Conservation (phyloP, 2,797 vertebrate species). For the Coregonus sp. region DNA sequence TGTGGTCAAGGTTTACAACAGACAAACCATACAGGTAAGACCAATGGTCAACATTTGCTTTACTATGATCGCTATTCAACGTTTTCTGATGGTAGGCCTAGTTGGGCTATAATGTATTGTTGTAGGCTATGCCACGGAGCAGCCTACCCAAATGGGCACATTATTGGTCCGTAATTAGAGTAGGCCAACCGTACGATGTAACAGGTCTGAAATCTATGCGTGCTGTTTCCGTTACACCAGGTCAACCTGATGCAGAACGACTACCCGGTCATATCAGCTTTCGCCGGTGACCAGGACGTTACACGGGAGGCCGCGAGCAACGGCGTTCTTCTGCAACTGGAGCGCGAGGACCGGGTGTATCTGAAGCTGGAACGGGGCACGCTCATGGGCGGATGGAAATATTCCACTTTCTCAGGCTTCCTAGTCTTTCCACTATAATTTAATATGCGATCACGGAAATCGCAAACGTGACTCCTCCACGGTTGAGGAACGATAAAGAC, state of each 20-base stretch:
- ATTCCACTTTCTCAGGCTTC: constrained; percentile 99
- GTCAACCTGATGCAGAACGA: constrained; percentile 99
- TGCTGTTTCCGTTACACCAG: constrained; percentile 68
- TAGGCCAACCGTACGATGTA: not conserved
- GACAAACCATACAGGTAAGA: constrained; percentile 99
- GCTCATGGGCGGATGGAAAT: constrained; percentile 99
- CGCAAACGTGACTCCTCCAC: constrained; percentile 62
- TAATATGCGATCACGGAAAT: constrained; percentile 62
- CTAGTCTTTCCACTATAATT: constrained; percentile 98
- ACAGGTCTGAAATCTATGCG: not conserved
- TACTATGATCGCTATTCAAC: not conserved
- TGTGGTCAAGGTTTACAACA: constrained; percentile 99
- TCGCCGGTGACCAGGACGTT: constrained; percentile 98
- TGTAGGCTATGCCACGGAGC: not conserved
- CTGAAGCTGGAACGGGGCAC: constrained; percentile 98
- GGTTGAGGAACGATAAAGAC: constrained; percentile 67
- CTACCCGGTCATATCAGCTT: constrained; percentile 97
- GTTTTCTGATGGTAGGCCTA: not conserved
- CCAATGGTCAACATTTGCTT: not conserved
- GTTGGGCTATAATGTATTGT: too few relatives aligned
- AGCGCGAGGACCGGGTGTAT: constrained; percentile 95
- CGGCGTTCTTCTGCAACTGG: constrained; percentile 95
- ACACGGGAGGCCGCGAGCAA: constrained; percentile 99
- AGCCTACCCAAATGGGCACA: not conserved
- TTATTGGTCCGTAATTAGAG: not conserved